phyloP scores from a whole-genome alignment of 2,888 invertebrate species.

The Bombyx huttoni region DNA sequence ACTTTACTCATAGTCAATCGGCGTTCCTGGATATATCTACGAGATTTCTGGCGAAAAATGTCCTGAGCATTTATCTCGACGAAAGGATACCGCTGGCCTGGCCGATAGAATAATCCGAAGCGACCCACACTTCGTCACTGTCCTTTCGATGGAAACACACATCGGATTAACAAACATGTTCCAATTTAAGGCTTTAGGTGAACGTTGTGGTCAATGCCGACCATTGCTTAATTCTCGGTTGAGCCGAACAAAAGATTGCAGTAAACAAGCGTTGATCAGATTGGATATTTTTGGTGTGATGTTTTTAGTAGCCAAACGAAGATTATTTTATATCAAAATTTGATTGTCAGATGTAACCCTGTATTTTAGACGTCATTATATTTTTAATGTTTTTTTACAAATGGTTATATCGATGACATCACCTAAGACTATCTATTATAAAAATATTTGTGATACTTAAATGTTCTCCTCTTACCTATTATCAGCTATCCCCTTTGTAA shows the following conservation, averaged over 20 bases:
- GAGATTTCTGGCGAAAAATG: slow-evolving; percentile 20
- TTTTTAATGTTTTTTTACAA: no score
- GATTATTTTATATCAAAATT: no score
- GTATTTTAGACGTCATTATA: no score
- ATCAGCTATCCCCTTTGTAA: no score
- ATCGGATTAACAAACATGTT: slow-evolving; percentile 58
- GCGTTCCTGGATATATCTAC: slow-evolving; percentile 10
- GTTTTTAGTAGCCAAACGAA: neutral
- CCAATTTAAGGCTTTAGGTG: slow-evolving; percentile 43
- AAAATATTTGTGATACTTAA: no score
- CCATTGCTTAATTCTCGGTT: slow-evolving; percentile 28
- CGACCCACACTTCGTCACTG: slow-evolving; percentile 58
- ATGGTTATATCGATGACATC: no score
- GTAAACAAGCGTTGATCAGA: slow-evolving; percentile 6
- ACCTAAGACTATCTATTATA: no score
- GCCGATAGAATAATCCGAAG: slow-evolving; percentile 37
- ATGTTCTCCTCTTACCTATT: no score
- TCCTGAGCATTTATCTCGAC: slow-evolving; percentile 40
- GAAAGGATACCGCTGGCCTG: slow-evolving; percentile 33
- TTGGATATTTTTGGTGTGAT: slow-evolving; percentile 3
- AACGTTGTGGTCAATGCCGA: slow-evolving; percentile 25
- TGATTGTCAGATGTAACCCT: no score
- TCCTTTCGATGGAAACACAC: slow-evolving; percentile 47
- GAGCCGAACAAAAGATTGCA: slow-evolving; percentile 20
- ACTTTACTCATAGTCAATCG: neutral